Conservation (phyloP, 2,797 vertebrate species). For the Coregonus sp. region DNA sequence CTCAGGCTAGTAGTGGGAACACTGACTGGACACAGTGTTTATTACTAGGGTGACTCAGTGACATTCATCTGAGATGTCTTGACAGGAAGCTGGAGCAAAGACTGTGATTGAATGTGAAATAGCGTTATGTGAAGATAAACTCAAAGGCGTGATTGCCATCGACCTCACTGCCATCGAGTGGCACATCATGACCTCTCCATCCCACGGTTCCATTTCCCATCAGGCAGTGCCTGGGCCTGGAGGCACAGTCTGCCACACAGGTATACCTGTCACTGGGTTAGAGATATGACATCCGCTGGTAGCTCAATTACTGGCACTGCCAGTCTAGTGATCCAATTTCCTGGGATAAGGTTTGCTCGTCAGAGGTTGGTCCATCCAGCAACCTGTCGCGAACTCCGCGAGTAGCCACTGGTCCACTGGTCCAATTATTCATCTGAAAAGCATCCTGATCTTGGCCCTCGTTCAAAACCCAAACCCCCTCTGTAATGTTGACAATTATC, state of each 20-base stretch:
- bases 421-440: conserved; percentile 61
- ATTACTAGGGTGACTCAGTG: not conserved
- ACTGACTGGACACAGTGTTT: not conserved
- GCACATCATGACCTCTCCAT: conserved; percentile 40
- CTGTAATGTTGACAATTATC: conserved; percentile 20
- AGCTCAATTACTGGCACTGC: conserved; percentile 61
- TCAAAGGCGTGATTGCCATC: conserved; percentile 38
- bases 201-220: conserved; percentile 36
- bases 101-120: conserved; percentile 35
- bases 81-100: conserved; percentile 5
- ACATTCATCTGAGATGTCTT: conserved; percentile 28
- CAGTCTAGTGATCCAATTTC: conserved; percentile 27
- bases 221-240: conserved; percentile 12
- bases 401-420: conserved; percentile 37
- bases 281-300: conserved; percentile 45
- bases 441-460: conserved; percentile 40
- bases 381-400: conserved; percentile 54
- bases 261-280: conserved; percentile 29
- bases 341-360: conserved; percentile 39
- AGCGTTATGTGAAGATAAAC: conserved; percentile 14
- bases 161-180: conserved; percentile 54
- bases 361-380: conserved; percentile 55
- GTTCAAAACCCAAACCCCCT: conserved; percentile 34
- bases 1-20: not conserved
- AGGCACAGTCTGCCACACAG: conserved; percentile 11